Percentiles rank a stretch among this genome's conserved stretches.
These are phyloP conservation scores for Lampris incognitus DNA, from an alignment of 2,113 vertebrate species.

Conservation along the genomic window DNA sequence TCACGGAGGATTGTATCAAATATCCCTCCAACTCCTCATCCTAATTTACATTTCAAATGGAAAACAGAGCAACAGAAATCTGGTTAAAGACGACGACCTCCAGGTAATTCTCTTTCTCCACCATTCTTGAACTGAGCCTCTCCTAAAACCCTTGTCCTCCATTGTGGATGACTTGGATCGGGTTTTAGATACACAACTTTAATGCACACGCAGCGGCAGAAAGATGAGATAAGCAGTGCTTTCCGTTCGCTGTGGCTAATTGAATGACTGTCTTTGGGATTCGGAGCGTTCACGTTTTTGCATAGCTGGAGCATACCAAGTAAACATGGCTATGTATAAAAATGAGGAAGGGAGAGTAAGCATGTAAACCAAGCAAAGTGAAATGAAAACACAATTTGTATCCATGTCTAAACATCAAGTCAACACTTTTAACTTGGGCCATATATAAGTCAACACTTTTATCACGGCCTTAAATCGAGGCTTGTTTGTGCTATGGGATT, in stretches of 20 bases:
- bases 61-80: neutral
- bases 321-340: neutral
- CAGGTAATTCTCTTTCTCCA: neutral
- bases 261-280: constrained; percentile 15
- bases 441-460: neutral
- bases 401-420: neutral
- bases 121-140: constrained; percentile 1
- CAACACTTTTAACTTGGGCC: too few relatives aligned
- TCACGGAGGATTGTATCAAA: neutral
- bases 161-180: constrained; percentile 4
- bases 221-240: constrained; percentile 27
- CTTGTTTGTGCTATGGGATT: constrained; percentile 15
- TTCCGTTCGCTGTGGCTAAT: constrained; percentile 3
- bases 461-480: constrained; percentile 27
- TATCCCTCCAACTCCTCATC: neutral
- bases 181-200: constrained; percentile 25
- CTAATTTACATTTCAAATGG: constrained; percentile 1
- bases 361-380: neutral
- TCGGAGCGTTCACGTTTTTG: too few relatives aligned
- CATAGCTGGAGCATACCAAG: too few relatives aligned
- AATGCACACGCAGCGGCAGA: constrained; percentile 31
- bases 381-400: neutral
- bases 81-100: neutral
- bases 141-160: constrained; percentile 22
- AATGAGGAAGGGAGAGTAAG: neutral